Evolutionary conservation across 2,113 vertebrate genomes (phyloP).

Genomic region (Oceanodroma tethys): DNA sequence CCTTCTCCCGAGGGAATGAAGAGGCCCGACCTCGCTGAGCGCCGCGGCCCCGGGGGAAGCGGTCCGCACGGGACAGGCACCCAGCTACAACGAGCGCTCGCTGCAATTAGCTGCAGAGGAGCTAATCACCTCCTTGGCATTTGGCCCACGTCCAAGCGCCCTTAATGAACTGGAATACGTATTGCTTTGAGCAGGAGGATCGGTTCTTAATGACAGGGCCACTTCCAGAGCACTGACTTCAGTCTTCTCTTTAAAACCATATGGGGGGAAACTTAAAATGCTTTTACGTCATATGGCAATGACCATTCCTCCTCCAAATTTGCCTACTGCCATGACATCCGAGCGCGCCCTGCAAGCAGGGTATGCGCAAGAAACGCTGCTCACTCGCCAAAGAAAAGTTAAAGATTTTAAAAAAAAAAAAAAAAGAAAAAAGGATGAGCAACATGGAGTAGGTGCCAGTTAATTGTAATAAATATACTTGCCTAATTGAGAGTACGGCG

Average conservation of each 20-base stretch:
- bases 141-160: accelerated
- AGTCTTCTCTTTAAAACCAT: neutral
- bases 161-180: neutral
- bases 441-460: neutral
- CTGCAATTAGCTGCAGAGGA: neutral
- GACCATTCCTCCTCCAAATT: neutral
- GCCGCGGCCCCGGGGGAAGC: neutral
- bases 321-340: neutral
- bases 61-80: neutral
- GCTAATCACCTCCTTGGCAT: neutral
- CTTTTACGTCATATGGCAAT: neutral
- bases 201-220: neutral
- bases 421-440: neutral
- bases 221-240: neutral
- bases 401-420: neutral
- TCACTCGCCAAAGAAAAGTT: neutral
- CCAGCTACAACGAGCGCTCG: neutral
- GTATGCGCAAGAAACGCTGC: neutral
- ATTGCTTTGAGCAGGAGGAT: neutral
- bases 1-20: neutral
- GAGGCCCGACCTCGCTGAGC: neutral
- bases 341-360: neutral
- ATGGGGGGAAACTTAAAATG: neutral
- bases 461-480: conserved; percentile 69
- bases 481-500: conserved; percentile 81